Percentiles rank a stretch among this genome's conserved stretches.
Conservation (phyloP, 2,797 vertebrate genomes). For the Paramormyrops hopkinsi region DNA sequence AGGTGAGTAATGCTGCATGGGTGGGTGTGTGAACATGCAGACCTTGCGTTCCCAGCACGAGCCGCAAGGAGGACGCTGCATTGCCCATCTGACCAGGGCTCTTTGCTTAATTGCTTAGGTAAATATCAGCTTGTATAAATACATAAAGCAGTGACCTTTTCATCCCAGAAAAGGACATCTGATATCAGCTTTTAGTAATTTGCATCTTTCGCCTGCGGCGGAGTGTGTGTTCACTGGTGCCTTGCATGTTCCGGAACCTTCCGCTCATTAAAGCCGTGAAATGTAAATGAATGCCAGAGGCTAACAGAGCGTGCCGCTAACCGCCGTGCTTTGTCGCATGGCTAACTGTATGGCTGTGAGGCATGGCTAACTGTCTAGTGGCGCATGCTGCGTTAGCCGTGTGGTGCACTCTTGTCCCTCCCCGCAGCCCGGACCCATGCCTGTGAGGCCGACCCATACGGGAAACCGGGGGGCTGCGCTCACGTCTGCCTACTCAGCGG, state of each 20-base stretch:
- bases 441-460: constrained; percentile 73
- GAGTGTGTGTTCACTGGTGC: background rate
- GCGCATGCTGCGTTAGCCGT: background rate
- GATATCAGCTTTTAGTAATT: background rate
- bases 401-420: background rate
- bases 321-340: background rate
- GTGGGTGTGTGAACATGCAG: background rate
- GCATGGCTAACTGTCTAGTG: background rate
- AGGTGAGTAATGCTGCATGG: constrained; percentile 51
- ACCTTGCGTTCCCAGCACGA: background rate
- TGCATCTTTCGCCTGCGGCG: background rate
- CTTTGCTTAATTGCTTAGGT: constrained; percentile 5
- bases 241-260: background rate
- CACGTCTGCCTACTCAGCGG: constrained; percentile 91
- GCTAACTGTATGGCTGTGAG: background rate
- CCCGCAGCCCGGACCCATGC: constrained; percentile 82
- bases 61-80: background rate
- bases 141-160: background rate
- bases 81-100: background rate
- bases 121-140: constrained; percentile 11
- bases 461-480: constrained; percentile 79
- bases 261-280: background rate
- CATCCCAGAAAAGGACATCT: constrained; percentile 5
- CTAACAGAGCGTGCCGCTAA: background rate
- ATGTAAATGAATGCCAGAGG: background rate